Percentiles rank a stretch among this genome's conserved stretches.
Conservation (phyloP, 2,888 invertebrate genomes). For the Seira ritae region DNA sequence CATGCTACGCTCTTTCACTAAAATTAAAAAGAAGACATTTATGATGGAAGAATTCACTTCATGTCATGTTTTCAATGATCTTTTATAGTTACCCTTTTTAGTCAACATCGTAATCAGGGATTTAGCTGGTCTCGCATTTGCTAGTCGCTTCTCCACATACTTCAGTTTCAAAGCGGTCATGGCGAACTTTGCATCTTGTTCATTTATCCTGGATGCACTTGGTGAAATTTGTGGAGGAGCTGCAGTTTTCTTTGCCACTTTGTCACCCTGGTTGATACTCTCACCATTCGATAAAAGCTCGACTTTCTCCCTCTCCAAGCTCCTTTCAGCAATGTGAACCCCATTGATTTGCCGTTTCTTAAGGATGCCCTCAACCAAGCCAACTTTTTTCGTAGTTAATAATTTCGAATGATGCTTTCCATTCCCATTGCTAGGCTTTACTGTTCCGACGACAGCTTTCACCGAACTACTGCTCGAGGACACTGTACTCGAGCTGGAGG, state of each 20-base stretch:
- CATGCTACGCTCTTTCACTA: constrained; percentile 67
- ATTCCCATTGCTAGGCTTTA: background rate
- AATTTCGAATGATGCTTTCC: constrained; percentile 29
- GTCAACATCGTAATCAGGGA: constrained; percentile 67
- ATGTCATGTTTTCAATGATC: too few relatives aligned
- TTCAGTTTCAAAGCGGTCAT: constrained; percentile 72
- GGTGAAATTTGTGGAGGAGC: constrained; percentile 50
- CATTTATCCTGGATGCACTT: constrained; percentile 69
- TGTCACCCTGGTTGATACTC: constrained; percentile 41
- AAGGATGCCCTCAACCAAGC: background rate
- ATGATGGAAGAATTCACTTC: background rate
- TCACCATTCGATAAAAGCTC: background rate
- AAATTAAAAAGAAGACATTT: too few relatives aligned
- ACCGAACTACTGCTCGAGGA: background rate
- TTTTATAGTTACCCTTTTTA: constrained; percentile 73
- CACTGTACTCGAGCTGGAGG: background rate
- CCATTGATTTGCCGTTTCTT: constrained; percentile 41
- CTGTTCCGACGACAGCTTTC: background rate
- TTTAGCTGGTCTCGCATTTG: constrained; percentile 63
- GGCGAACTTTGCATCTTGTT: constrained; percentile 72
- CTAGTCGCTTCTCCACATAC: constrained; percentile 65
- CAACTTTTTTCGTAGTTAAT: background rate
- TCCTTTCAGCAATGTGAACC: constrained; percentile 21
- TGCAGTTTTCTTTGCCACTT: constrained; percentile 30
- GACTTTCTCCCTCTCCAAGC: constrained; percentile 19